Conservation (phyloP, 2,888 invertebrate species). For the Dynastes hyllus region DNA sequence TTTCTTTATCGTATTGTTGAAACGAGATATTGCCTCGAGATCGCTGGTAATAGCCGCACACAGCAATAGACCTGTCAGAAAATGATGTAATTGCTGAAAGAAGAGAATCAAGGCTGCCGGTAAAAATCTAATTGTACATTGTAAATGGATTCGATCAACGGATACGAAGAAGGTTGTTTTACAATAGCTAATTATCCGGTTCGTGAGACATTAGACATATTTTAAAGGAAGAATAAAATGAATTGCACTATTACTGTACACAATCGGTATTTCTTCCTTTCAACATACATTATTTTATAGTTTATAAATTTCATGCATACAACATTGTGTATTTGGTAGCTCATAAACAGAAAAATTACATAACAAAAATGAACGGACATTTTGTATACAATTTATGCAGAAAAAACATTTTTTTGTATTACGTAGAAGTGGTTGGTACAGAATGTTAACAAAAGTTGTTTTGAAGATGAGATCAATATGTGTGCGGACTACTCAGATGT, state of each 20-base stretch:
- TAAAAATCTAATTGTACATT: slow-evolving; percentile 42
- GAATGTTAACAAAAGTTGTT: too few relatives aligned
- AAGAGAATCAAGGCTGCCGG: slow-evolving; percentile 42
- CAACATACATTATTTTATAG: not conserved
- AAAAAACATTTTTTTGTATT: too few relatives aligned
- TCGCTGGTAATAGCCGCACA: not conserved
- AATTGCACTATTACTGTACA: not conserved
- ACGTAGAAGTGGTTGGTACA: too few relatives aligned
- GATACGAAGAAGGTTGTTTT: slow-evolving; percentile 23
- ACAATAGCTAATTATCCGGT: slow-evolving; percentile 34
- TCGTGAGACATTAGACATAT: slow-evolving; percentile 15
- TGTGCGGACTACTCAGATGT: too few relatives aligned
- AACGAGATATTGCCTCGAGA: slow-evolving; percentile 26
- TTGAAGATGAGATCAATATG: too few relatives aligned
- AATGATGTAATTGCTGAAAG: slow-evolving; percentile 42
- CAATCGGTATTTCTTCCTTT: not conserved
- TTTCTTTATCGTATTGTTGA: slow-evolving; percentile 34
- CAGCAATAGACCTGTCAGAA: slow-evolving; percentile 13
- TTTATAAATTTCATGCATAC: not conserved
- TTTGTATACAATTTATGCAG: too few relatives aligned
- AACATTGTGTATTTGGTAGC: not conserved
- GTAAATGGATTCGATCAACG: slow-evolving; percentile 27
- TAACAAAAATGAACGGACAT: too few relatives aligned
- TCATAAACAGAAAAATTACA: not conserved
- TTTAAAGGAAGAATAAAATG: slow-evolving; percentile 2